Evolutionary conservation across 2,797 vertebrate species (phyloP).

Genomic region (Brachyalestes nurse): DNA sequence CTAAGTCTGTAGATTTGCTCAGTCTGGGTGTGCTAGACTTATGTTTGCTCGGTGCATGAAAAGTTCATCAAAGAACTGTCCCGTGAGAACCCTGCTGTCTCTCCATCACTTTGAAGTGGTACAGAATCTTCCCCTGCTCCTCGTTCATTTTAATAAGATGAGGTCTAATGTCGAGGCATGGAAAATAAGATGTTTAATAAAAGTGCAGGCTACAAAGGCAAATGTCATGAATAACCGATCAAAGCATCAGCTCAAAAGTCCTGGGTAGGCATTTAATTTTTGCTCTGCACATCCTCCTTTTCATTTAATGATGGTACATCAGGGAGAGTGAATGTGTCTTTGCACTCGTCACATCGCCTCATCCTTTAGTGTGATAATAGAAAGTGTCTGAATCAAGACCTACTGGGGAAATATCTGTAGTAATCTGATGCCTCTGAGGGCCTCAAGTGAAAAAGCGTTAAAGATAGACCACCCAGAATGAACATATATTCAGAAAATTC

Average conservation of each 20-base stretch:
- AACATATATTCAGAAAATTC: too few relatives aligned
- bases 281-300: not conserved
- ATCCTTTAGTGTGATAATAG: not conserved
- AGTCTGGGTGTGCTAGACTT: not conserved
- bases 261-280: not conserved
- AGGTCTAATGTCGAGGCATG: conserved; percentile 62
- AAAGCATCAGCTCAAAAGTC: not conserved
- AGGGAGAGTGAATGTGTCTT: not conserved
- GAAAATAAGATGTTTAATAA: conserved; percentile 26
- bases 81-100: not conserved
- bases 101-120: conserved; percentile 4
- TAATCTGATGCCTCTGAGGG: not conserved
- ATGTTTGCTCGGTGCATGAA: conserved; percentile 14
- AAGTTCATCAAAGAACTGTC: conserved; percentile 14
- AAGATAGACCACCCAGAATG: not conserved
- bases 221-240: conserved; percentile 27
- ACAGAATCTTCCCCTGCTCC: not conserved
- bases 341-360: not conserved
- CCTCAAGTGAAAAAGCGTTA: not conserved
- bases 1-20: conserved; percentile 1
- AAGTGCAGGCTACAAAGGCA: conserved; percentile 54
- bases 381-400: not conserved
- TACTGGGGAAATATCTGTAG: not conserved
- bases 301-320: conserved; percentile 14
- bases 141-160: conserved; percentile 50